A percentile compares a stretch with the other conserved stretches of the same genome.
phyloP scores from a whole-genome alignment of 2,797 vertebrate genomes.

The Echeneis naucrates region DNA sequence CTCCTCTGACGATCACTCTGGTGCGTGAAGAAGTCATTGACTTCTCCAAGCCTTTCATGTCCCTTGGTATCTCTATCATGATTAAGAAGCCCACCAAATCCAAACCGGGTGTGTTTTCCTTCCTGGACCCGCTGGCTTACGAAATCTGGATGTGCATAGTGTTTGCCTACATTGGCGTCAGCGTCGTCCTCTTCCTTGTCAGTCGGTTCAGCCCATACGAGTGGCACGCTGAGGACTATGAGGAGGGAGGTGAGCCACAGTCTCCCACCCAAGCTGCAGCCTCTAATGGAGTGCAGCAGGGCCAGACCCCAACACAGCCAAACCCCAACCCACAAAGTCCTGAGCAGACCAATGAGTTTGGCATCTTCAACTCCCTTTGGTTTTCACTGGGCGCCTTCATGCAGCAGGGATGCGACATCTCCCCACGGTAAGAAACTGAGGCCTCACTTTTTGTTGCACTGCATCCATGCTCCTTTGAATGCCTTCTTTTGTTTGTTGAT shows the following conservation, averaged over 20 bases:
- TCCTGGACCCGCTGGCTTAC: slow-evolving; percentile 97
- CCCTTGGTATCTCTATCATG: slow-evolving; percentile 99
- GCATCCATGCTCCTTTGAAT: slow-evolving; percentile 8
- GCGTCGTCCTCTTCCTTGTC: slow-evolving; percentile 98
- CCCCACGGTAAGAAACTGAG: slow-evolving; percentile 89
- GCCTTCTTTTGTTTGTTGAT: slow-evolving; percentile 34
- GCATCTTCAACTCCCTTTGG: slow-evolving; percentile 99
- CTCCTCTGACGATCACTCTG: slow-evolving; percentile 97
- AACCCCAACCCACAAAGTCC: slow-evolving; percentile 85
- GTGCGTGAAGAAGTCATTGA: slow-evolving; percentile 99
- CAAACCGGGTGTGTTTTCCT: slow-evolving; percentile 98
- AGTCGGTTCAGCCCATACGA: slow-evolving; percentile 99
- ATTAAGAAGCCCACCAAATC: slow-evolving; percentile 99
- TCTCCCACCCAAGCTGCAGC: slow-evolving; percentile 78
- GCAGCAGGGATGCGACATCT: slow-evolving; percentile 99
- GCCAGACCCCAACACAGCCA: slow-evolving; percentile 79
- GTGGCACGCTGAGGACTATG: slow-evolving; percentile 96
- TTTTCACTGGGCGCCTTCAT: slow-evolving; percentile 99
- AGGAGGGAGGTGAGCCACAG: slow-evolving; percentile 90
- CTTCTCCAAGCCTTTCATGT: slow-evolving; percentile 99
- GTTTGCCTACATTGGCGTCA: slow-evolving; percentile 99
- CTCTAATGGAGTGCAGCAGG: slow-evolving; percentile 77
- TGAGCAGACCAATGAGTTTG: slow-evolving; percentile 98
- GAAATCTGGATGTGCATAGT: slow-evolving; percentile 99
- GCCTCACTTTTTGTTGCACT: slow-evolving; percentile 1